A percentile compares a stretch with the other conserved stretches of the same genome.
phyloP scores from a whole-genome alignment of 2,888 invertebrate species.

The Fabriciana adippe region DNA sequence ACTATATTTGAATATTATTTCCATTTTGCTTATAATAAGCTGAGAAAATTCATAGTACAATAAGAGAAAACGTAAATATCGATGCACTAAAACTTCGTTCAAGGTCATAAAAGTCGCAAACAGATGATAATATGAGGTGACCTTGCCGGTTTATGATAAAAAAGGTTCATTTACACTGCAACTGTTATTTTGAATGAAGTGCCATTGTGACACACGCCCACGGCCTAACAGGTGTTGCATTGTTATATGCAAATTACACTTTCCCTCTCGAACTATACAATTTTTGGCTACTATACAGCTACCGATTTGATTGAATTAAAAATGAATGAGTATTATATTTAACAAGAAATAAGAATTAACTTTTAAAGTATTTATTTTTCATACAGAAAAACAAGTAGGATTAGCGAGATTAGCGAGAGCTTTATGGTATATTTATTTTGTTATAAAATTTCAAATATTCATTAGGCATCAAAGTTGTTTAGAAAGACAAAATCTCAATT shows the following conservation, averaged over 20 bases:
- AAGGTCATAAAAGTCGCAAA: slow-evolving; percentile 39
- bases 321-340: slow-evolving; percentile 16
- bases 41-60: background rate
- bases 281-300: slow-evolving; percentile 58
- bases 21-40: no score
- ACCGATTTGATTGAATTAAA: slow-evolving; percentile 30
- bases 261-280: slow-evolving; percentile 69
- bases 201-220: slow-evolving; percentile 74
- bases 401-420: no score
- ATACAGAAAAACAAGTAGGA: no score
- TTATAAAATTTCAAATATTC: no score
- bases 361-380: background rate
- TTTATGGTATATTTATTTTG: no score
- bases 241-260: slow-evolving; percentile 82
- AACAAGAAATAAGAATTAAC: slow-evolving; percentile 1
- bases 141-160: slow-evolving; percentile 75
- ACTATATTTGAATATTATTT: no score
- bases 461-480: no score
- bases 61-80: background rate
- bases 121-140: slow-evolving; percentile 68
- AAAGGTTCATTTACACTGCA: slow-evolving; percentile 81
- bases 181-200: slow-evolving; percentile 70
- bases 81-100: background rate
- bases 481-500: no score
- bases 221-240: slow-evolving; percentile 76